These are phyloP conservation scores for Thyatira batis DNA, from an alignment of 2,888 invertebrate genomes.

Conservation along the genomic window DNA sequence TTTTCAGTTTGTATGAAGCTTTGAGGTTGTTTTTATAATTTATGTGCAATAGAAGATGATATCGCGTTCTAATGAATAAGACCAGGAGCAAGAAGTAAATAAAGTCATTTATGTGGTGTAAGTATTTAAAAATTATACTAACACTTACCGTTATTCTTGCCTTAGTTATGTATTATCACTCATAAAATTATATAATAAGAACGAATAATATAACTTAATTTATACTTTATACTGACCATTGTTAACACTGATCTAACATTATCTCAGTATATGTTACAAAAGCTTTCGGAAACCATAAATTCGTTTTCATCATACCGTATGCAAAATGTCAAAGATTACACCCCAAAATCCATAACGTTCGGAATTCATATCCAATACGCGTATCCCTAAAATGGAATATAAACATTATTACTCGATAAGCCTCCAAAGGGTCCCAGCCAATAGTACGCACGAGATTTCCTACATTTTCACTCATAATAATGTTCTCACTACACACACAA, in stretches of 20 bases:
- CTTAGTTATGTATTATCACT: too few species aligned
- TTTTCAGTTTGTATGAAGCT: slow-evolving; percentile 2
- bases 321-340: background rate
- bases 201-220: too few species aligned
- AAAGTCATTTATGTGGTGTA: too few species aligned
- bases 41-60: background rate
- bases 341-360: background rate
- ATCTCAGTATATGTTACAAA: too few species aligned
- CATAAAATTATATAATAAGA: too few species aligned
- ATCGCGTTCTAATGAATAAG: too few species aligned
- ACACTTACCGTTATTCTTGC: too few species aligned
- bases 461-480: slow-evolving; percentile 37
- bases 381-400: slow-evolving; percentile 47
- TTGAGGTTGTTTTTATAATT: background rate
- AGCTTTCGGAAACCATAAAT: background rate
- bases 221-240: too few species aligned
- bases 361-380: slow-evolving; percentile 2
- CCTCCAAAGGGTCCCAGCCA: slow-evolving; percentile 45
- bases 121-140: too few species aligned
- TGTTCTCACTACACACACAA: slow-evolving; percentile 38
- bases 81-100: too few species aligned
- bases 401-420: slow-evolving; percentile 64
- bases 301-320: background rate
- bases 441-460: slow-evolving; percentile 47
- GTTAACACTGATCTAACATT: too few species aligned